Evolutionary conservation across 2,113 vertebrate species (phyloP).

Genomic region (Pseudolaguvia tuberculata): DNA sequence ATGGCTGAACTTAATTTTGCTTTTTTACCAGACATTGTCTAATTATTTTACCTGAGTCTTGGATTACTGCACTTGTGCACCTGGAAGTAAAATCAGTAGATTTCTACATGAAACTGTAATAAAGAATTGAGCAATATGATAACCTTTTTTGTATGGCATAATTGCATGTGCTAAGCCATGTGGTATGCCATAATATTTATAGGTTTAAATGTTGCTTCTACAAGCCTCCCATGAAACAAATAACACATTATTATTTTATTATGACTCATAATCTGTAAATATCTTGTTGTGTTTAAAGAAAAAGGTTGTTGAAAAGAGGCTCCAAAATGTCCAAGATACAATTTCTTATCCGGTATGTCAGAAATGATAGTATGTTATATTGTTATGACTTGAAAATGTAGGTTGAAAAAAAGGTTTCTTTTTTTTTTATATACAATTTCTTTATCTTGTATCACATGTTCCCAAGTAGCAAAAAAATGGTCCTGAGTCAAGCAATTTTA

Average conservation of each 20-base stretch:
- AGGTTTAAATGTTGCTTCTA: background rate
- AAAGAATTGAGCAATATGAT: background rate
- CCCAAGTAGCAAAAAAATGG: background rate
- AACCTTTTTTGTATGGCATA: background rate
- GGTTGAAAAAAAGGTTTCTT: too few relatives aligned
- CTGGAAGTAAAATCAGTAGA: background rate
- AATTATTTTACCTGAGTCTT: background rate
- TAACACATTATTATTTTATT: background rate
- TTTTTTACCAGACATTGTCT: background rate
- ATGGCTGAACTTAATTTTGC: background rate
- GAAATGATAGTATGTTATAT: background rate
- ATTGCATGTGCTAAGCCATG: too few relatives aligned
- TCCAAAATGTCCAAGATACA: too few relatives aligned
- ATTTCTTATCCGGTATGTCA: background rate
- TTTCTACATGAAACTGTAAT: too few relatives aligned
- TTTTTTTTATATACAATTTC: too few relatives aligned
- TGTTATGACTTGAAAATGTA: background rate
- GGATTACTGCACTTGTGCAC: background rate
- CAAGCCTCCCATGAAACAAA: too few relatives aligned
- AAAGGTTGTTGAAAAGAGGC: background rate
- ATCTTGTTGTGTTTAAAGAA: background rate
- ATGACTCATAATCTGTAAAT: background rate
- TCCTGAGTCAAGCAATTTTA: background rate
- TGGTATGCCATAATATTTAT: background rate
- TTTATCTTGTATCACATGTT: conserved; percentile 6